These are phyloP conservation scores for Callopanchax toddi DNA, from an alignment of 2,113 vertebrate species.

Conservation along the genomic window DNA sequence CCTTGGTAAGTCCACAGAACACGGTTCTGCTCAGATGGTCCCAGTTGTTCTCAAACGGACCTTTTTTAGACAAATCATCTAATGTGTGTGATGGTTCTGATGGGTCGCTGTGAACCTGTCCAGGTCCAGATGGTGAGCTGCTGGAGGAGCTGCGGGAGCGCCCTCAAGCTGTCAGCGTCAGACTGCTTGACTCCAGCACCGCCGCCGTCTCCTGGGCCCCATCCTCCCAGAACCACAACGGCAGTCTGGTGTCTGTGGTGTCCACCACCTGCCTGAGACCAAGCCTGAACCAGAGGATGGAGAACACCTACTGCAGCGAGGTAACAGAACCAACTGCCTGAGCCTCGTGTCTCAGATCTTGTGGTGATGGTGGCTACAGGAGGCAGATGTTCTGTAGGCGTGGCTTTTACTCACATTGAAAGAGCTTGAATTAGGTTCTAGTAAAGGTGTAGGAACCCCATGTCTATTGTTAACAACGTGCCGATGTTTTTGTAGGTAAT, in stretches of 20 bases:
- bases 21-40: not conserved
- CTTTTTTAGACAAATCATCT: not conserved
- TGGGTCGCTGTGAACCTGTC: not conserved
- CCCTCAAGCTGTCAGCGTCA: slow-evolving; percentile 84
- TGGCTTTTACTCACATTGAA: no score
- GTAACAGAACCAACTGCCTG: slow-evolving; percentile 58
- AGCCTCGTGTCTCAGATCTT: no score
- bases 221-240: slow-evolving; percentile 76
- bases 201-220: slow-evolving; percentile 87
- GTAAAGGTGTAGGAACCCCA: no score
- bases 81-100: not conserved
- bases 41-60: not conserved
- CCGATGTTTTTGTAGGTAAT: no score
- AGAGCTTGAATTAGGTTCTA: no score
- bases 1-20: slow-evolving; percentile 85
- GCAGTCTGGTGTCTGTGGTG: slow-evolving; percentile 88
- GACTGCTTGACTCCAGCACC: slow-evolving; percentile 85
- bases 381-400: no score
- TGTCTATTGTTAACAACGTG: no score
- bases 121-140: slow-evolving; percentile 87
- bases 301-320: slow-evolving; percentile 90
- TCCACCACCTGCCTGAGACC: slow-evolving; percentile 92
- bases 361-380: no score
- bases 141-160: slow-evolving; percentile 89
- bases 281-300: slow-evolving; percentile 90